Percentiles rank a stretch among this genome's conserved stretches.
Conservation (phyloP, 2,797 vertebrate genomes). For the Cottoperca gobio region DNA sequence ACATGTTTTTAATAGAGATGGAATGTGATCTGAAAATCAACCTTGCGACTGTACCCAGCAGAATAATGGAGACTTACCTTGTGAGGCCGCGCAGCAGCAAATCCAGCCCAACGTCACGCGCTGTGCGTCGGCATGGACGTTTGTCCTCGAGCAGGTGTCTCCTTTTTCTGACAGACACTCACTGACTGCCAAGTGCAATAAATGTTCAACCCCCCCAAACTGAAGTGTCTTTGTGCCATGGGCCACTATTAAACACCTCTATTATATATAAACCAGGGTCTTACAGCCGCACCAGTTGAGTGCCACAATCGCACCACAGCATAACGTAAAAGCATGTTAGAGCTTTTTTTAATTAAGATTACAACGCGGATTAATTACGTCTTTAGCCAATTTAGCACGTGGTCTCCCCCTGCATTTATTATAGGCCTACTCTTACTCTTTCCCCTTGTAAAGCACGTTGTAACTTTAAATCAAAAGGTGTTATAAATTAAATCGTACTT, state of each 20-base stretch:
- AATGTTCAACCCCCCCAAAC: not conserved
- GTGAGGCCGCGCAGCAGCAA: not conserved
- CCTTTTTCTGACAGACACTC: constrained; percentile 10
- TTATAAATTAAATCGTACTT: no score
- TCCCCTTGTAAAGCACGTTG: no score
- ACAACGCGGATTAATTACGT: not conserved
- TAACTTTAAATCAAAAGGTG: no score
- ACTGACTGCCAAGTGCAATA: constrained; percentile 63
- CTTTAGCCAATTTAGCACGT: no score
- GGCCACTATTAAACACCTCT: not conserved
- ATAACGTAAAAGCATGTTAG: not conserved
- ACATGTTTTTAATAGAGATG: not conserved
- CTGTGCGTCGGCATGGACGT: constrained; percentile 3
- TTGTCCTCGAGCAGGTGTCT: constrained; percentile 45
- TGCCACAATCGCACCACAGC: no score
- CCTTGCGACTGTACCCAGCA: no score
- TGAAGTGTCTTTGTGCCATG: constrained; percentile 48
- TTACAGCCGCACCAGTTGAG: no score
- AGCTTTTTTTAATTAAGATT: not conserved
- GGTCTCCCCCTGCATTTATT: not conserved
- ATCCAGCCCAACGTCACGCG: not conserved
- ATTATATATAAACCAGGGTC: no score
- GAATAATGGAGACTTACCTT: not conserved
- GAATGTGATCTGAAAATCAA: fast-evolving
- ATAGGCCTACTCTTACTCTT: no score